Evolutionary conservation across 2,888 invertebrate genomes (phyloP).

Genomic region (Gymnocheta viridis): DNA sequence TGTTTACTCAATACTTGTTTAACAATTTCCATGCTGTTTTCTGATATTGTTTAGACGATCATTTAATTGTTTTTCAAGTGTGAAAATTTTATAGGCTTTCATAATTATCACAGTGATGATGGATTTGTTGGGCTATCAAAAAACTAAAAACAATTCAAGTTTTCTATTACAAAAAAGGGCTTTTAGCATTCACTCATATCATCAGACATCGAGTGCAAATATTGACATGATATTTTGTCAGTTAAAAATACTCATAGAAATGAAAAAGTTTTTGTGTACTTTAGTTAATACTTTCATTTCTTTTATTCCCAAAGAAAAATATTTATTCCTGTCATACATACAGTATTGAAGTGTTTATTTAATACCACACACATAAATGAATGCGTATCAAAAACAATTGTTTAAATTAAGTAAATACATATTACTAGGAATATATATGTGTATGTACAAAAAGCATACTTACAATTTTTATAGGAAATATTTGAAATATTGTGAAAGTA

Average conservation of each 20-base stretch:
- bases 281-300: slow-evolving; percentile 38
- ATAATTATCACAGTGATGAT: slow-evolving; percentile 39
- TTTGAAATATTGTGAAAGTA: slow-evolving; percentile 40
- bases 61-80: slow-evolving; percentile 63
- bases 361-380: slow-evolving; percentile 41
- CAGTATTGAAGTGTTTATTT: slow-evolving; percentile 52
- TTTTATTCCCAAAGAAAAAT: slow-evolving; percentile 15
- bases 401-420: slow-evolving; percentile 51
- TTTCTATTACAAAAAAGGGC: background rate
- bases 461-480: slow-evolving; percentile 31
- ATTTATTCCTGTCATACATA: slow-evolving; percentile 47
- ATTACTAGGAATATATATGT: slow-evolving; percentile 20
- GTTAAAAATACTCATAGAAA: slow-evolving; percentile 38
- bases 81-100: slow-evolving; percentile 42
- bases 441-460: background rate
- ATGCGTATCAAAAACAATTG: slow-evolving; percentile 25
- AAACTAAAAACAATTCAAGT: background rate
- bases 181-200: slow-evolving; percentile 21
- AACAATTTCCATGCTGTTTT: background rate
- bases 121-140: slow-evolving; percentile 23
- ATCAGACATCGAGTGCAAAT: slow-evolving; percentile 51
- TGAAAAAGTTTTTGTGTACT: slow-evolving; percentile 12
- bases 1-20: slow-evolving; percentile 16
- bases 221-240: slow-evolving; percentile 58
- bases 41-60: slow-evolving; percentile 39